Evolutionary conservation across 2,888 invertebrate species (phyloP).

Genomic region (Steinernema carpocapsae): DNA sequence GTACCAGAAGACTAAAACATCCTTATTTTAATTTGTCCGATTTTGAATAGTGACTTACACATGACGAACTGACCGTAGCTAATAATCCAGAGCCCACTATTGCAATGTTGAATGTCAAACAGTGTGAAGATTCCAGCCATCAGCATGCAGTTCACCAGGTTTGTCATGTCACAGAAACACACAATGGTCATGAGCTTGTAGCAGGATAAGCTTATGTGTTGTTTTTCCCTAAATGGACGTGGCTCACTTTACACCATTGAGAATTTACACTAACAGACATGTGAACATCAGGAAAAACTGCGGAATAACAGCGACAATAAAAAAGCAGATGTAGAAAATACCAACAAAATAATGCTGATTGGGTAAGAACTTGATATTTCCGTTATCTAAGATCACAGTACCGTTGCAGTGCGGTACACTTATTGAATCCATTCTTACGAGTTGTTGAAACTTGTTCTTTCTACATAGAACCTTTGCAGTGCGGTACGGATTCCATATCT

Average conservation of each 20-base stretch:
- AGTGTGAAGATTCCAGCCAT: slow-evolving; percentile 12
- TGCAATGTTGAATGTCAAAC: slow-evolving; percentile 13
- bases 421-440: no score
- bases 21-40: background rate
- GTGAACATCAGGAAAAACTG: slow-evolving; percentile 25
- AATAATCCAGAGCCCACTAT: slow-evolving; percentile 8
- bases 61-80: slow-evolving; percentile 18
- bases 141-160: background rate
- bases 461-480: no score
- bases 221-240: slow-evolving; percentile 11
- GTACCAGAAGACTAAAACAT: slow-evolving; percentile 20
- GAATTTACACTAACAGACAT: slow-evolving; percentile 7
- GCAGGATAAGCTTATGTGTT: background rate
- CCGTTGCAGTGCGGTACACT: slow-evolving; percentile 13
- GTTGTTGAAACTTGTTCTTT: no score
- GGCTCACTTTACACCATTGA: no score
- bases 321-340: slow-evolving; percentile 5
- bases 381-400: background rate
- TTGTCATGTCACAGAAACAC: slow-evolving; percentile 16
- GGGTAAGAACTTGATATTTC: background rate
- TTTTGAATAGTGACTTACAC: slow-evolving; percentile 3
- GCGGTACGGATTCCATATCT: background rate
- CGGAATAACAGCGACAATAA: background rate
- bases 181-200: slow-evolving; percentile 25
- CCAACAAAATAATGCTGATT: background rate